A percentile compares a stretch with the other conserved stretches of the same genome.
phyloP scores from a whole-genome alignment of 2,888 invertebrate genomes.

The Ichneumoninae sp. region DNA sequence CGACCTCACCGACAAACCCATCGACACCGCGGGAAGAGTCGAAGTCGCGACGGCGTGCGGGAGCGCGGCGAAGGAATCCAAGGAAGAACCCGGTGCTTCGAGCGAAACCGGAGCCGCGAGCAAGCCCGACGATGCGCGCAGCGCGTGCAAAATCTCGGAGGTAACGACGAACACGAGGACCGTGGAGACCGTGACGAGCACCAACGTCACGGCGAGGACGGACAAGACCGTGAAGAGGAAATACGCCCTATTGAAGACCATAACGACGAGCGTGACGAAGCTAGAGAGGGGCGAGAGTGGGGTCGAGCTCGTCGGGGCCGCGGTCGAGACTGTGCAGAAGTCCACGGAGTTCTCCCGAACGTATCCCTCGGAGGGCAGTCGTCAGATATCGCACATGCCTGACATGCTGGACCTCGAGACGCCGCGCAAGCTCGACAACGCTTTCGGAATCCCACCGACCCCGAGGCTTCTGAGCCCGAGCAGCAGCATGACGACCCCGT shows the following conservation, averaged over 20 bases:
- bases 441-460: slow-evolving; percentile 78
- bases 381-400: slow-evolving; percentile 55
- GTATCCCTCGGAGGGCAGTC: slow-evolving; percentile 51
- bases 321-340: slow-evolving; percentile 63
- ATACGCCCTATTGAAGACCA: slow-evolving; percentile 78
- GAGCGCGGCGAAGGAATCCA: not conserved
- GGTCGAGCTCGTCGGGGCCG: slow-evolving; percentile 13
- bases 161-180: slow-evolving; percentile 9
- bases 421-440: slow-evolving; percentile 77
- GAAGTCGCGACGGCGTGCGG: not conserved
- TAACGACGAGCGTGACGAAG: slow-evolving; percentile 75
- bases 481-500: slow-evolving; percentile 74
- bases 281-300: slow-evolving; percentile 28
- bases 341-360: slow-evolving; percentile 68
- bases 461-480: slow-evolving; percentile 79
- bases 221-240: slow-evolving; percentile 73
- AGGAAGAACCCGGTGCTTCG: not conserved
- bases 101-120: not conserved
- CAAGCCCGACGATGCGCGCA: not conserved
- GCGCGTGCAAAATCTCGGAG: not conserved
- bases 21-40: not conserved
- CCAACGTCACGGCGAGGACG: slow-evolving; percentile 58
- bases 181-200: not conserved
- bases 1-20: not conserved
- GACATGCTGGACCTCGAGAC: slow-evolving; percentile 78